phyloP scores from a whole-genome alignment of 2,797 vertebrate species.

The Pogonophryne albipinna region DNA sequence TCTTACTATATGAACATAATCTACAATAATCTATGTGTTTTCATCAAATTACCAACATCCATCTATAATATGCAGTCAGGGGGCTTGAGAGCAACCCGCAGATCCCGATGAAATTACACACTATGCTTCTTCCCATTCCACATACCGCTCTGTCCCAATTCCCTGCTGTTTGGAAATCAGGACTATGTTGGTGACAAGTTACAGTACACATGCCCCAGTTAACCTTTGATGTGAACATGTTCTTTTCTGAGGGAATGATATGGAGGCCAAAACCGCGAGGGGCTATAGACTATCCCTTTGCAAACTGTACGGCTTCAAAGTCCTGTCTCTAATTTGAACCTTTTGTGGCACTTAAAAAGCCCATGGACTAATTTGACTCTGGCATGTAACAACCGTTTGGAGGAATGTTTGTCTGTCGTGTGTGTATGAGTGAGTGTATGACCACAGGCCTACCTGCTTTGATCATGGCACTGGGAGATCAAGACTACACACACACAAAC shows the following conservation, averaged over 20 bases:
- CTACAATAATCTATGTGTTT: conserved; percentile 58
- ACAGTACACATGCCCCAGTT: conserved; percentile 82
- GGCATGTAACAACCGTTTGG: conserved; percentile 78
- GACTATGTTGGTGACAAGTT: conserved; percentile 77
- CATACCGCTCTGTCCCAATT: conserved; percentile 76
- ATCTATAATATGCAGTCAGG: conserved; percentile 50
- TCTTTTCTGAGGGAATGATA: conserved; percentile 76
- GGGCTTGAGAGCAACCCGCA: conserved; percentile 44
- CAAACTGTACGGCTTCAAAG: conserved; percentile 83
- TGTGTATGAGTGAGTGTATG: conserved; percentile 57
- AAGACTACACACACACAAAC: conserved; percentile 56
- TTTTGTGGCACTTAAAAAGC: conserved; percentile 86
- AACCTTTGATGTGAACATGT: conserved; percentile 84
- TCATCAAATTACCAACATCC: conserved; percentile 56
- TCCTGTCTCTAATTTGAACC: conserved; percentile 84
- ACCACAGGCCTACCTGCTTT: conserved; percentile 78
- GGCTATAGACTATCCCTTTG: conserved; percentile 78
- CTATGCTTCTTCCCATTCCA: conserved; percentile 67
- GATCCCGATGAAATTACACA: conserved; percentile 74
- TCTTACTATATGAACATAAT: conserved; percentile 49
- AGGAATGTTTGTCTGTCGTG: conserved; percentile 74
- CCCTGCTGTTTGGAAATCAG: conserved; percentile 80
- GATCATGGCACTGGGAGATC: conserved; percentile 76
- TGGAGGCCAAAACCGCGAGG: conserved; percentile 80
- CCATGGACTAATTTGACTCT: conserved; percentile 84